These are phyloP conservation scores for Actenoides hombroni DNA, from an alignment of 2,113 vertebrate genomes.

Conservation along the genomic window DNA sequence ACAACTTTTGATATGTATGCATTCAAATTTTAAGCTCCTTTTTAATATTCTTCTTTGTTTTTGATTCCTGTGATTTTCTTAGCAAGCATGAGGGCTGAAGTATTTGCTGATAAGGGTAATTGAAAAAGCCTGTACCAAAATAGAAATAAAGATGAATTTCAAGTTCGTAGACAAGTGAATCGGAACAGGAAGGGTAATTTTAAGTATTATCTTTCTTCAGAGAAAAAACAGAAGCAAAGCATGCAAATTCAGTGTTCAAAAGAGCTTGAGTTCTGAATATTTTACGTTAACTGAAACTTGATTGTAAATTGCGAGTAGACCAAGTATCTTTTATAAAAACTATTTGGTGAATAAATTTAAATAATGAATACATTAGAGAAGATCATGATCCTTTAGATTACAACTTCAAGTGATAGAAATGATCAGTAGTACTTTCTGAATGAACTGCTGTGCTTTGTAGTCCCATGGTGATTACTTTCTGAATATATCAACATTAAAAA, in stretches of 20 bases:
- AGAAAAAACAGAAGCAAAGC: not conserved
- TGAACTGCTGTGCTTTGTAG: not conserved
- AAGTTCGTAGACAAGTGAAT: not conserved
- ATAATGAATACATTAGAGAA: conserved; percentile 14
- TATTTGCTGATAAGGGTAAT: not conserved
- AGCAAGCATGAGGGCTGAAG: not conserved
- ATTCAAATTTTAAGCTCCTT: not conserved
- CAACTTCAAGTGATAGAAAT: not conserved
- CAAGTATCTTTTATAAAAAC: not conserved
- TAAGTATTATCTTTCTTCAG: not conserved
- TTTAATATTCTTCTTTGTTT: not conserved
- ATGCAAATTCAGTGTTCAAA: not conserved
- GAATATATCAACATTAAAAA: not conserved
- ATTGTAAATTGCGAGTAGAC: not conserved
- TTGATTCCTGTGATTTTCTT: not conserved
- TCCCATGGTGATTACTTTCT: not conserved
- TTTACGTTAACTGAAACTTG: not conserved
- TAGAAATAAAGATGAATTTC: not conserved
- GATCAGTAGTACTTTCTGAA: not conserved
- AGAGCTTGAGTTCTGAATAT: not conserved
- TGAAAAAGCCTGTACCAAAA: not conserved
- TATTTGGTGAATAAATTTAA: conserved; percentile 33
- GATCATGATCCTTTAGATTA: not conserved
- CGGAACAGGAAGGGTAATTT: not conserved
- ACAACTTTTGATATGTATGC: not conserved